Evolutionary conservation across 1,140 invertebrate genomes (phyloP).

Genomic region (Odontomachus brunneus): DNA sequence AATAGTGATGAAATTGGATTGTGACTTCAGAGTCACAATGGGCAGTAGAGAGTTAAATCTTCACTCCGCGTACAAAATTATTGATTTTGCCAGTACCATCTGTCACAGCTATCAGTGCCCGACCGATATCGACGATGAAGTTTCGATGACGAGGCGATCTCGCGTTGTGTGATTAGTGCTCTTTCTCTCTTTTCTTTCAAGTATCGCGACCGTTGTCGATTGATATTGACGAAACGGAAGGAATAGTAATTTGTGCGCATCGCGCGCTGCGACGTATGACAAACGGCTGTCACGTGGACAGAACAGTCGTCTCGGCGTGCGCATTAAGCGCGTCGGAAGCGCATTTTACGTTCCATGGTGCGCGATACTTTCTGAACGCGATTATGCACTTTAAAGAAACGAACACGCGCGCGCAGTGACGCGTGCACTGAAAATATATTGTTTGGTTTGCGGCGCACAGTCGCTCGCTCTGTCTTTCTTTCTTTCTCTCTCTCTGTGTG

Average conservation of each 20-base stretch:
- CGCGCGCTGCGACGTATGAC: slow-evolving; percentile 2
- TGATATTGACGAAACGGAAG: too few relatives aligned
- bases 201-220: too few relatives aligned
- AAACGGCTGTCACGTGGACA: background rate
- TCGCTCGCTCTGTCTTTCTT: too few relatives aligned
- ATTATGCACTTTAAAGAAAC: slow-evolving; percentile 26
- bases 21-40: too few relatives aligned
- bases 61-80: too few relatives aligned
- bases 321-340: background rate
- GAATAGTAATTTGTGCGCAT: slow-evolving; percentile 14
- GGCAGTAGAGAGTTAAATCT: too few relatives aligned
- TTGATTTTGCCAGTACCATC: too few relatives aligned
- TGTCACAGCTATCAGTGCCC: too few relatives aligned
- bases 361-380: background rate
- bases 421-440: slow-evolving; percentile 42
- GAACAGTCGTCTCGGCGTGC: background rate
- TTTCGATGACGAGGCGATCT: too few relatives aligned
- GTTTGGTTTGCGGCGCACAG: background rate
- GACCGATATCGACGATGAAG: too few relatives aligned
- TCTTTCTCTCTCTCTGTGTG: too few relatives aligned
- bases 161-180: background rate
- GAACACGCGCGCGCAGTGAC: background rate
- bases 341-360: background rate
- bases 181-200: background rate
- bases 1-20: too few relatives aligned